Base-by-base conservation (phyloP, 2,113 vertebrate species). In the Microcebus jonahi region DNA sequence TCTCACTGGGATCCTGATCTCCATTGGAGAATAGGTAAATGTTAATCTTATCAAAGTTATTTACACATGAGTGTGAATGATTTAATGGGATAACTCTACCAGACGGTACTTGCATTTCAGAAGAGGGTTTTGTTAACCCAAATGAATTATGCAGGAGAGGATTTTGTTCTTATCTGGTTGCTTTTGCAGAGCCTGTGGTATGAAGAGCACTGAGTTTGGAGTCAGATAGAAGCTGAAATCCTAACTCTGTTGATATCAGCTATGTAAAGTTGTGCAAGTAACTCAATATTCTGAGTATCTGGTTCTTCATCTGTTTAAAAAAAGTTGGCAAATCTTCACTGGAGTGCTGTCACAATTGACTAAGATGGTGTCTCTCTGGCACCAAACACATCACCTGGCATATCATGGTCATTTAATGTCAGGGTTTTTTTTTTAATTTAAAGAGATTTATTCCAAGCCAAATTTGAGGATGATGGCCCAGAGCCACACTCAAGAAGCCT, bases 231-330 rank as follows among this genome's bases (percentile, higher is more conserved):
- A 80, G 21, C 42, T 67, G 77, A 88, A 90, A 73, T 55, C 48
- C 39, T 86, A 77, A n/a, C 53, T 90, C 71, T 81, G 59, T 34
- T 59, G 45, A 27, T 67, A 90, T 65, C 45, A 48, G 14, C 31
- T 80, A 12, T 71, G 20, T 53, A 25, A 79, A 88, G 36, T 39
- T 70, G 29, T 39, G 2, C 11, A 90, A 77, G 21, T 45, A 61
- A 87, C 61, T 71, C 31, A 63, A 68, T 91, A 76, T 61, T 88
- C 70, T 68, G 82, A 88, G 79, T 67, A 68, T 94, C 61, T 81
- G 18, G 5, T 76, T 94, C 29, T 36, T 67, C 15, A 29, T 29
- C 6, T 92, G 53, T 55, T 84, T 84, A 3, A 59, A 65, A 77
- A 88, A 90, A 68, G 34, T 39, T 57, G 45, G 31, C 45, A 83